Conservation (phyloP, 2,797 vertebrate species). For the Gymnothorax reevesii region DNA sequence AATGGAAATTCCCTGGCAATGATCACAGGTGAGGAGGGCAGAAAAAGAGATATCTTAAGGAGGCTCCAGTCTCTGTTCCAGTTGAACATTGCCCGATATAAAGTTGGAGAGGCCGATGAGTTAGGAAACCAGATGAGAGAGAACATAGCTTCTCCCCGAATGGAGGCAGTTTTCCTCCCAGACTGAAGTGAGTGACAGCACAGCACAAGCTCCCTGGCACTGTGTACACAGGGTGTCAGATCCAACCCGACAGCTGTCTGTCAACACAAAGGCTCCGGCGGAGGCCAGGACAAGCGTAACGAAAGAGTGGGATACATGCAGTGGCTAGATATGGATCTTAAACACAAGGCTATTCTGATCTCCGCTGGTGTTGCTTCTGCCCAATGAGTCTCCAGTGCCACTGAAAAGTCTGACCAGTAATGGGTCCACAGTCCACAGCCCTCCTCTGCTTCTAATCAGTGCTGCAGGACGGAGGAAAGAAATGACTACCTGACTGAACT, state of each 20-base stretch:
- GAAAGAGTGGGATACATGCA: not conserved
- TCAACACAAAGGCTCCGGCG: slow-evolving; percentile 33
- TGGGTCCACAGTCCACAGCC: not conserved
- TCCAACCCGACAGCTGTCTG: slow-evolving; percentile 64
- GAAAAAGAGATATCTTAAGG: slow-evolving; percentile 2
- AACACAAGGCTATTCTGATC: not conserved
- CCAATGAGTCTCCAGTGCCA: not conserved
- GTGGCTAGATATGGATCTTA: not conserved
- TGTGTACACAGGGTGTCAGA: slow-evolving; percentile 67
- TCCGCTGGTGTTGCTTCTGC: not conserved
- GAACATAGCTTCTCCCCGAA: slow-evolving; percentile 64
- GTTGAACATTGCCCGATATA: not conserved
- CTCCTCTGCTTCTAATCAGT: not conserved
- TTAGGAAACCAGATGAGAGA: slow-evolving; percentile 58
- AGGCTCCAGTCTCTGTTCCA: not conserved
- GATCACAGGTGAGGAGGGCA: slow-evolving; percentile 20
- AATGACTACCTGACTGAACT: not conserved
- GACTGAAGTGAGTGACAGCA: slow-evolving; percentile 64
- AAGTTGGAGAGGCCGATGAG: slow-evolving; percentile 43
- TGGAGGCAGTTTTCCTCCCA: slow-evolving; percentile 56
- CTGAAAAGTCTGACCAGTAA: not conserved
- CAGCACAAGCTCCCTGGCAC: slow-evolving; percentile 53
- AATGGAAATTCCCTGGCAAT: slow-evolving; percentile 2
- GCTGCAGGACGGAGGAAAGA: not conserved
- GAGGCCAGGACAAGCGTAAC: not conserved